Evolutionary conservation across 2,113 vertebrate genomes (phyloP), one percentile per base, ranked within the genome.

Genomic region (Erythrolamprus reginae): DNA sequence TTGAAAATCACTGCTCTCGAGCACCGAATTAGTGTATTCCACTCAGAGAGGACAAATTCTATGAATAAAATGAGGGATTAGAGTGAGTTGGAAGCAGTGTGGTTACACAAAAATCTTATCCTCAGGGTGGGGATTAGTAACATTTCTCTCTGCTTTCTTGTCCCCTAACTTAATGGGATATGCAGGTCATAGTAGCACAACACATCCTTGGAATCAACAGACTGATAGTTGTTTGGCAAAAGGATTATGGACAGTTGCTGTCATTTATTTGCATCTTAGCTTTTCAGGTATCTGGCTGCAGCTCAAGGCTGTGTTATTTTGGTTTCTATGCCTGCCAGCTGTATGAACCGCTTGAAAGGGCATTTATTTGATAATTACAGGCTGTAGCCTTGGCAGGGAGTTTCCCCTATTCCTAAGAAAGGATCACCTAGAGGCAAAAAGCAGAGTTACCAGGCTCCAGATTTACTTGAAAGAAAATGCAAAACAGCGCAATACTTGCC

Each of bases 101-200:
- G 94, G 88, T 95, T 93, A 96, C 94, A 94, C 86, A 93, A 91
- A 94, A 89, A 93, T 95, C 94, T 94, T 90, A 92, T 90, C 53
- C 3, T 28, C 17, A 90, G 93, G 88, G 89, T 90, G 88, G 89
- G 86, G 84, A 86, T 93, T 91, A 83, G 87, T 56, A 88, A 70
- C 89, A 51, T 48, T 70, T 77, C 0, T 89, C 86, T 65, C 15
- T 92, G 90, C 24, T 84, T 56, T 90, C 89, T 84, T 91, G 90
- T 47, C 53, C 53, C 61, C 48, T n/a, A 58, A 17, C 42, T 0
- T 65, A 8, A 4, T 6, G 89, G 86, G 91, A 89, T 82, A 89
- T 28, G 47, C 61, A 92, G 94, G 89, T 50, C 95, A 90, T 84
- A 93, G 89, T 33, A 61, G 42, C 17, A 77, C 70, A 77, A 86